phyloP scores from a whole-genome alignment of 2,888 invertebrate genomes.

The Mycalesis mineus region DNA sequence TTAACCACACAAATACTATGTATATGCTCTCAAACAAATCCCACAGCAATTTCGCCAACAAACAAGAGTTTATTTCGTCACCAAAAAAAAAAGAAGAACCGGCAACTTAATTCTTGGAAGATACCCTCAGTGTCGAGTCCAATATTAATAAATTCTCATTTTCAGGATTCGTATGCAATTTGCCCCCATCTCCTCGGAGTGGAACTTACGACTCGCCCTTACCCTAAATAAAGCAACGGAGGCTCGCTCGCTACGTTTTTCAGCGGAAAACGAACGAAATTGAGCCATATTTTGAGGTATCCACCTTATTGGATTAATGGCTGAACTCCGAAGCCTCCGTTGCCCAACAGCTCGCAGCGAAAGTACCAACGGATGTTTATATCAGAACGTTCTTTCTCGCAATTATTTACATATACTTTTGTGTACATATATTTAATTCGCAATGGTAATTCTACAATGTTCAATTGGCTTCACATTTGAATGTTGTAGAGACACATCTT shows the following conservation, averaged over 20 bases:
- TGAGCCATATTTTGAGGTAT: constrained; percentile 49
- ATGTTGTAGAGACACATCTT: no score
- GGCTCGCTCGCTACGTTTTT: constrained; percentile 45
- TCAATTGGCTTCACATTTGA: no score
- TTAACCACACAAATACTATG: no score
- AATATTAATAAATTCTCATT: constrained; percentile 79
- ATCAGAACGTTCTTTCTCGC: no score
- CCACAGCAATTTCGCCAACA: constrained; percentile 1
- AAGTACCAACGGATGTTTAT: no score
- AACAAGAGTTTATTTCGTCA: constrained; percentile 33
- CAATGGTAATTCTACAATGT: no score
- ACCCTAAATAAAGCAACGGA: constrained; percentile 59
- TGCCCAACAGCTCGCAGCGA: no score
- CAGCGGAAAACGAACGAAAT: constrained; percentile 48
- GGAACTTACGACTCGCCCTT: constrained; percentile 68
- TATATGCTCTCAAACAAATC: background rate
- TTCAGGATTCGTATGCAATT: constrained; percentile 70
- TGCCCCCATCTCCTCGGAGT: constrained; percentile 61
- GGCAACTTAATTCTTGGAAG: constrained; percentile 60
- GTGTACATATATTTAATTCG: no score
- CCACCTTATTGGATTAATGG: constrained; percentile 41
- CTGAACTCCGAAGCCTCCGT: background rate
- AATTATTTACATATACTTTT: no score
- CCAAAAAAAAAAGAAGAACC: constrained; percentile 50
- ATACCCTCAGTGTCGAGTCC: constrained; percentile 50